phyloP scores from a whole-genome alignment of 2,888 invertebrate species.

The Neoascia interrupta region DNA sequence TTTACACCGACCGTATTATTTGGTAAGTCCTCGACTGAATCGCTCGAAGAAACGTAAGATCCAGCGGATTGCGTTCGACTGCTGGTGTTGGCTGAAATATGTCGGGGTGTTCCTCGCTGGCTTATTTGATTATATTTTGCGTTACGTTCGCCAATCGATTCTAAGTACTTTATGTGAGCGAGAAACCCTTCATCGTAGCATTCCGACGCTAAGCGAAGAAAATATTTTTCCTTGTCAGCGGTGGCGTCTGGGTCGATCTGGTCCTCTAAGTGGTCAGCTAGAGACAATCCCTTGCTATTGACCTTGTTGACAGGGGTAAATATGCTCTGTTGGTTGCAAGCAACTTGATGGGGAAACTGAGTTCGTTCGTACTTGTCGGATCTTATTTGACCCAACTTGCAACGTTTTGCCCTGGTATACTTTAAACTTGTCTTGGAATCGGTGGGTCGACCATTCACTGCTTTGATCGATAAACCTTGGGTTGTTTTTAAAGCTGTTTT shows the following conservation, averaged over 20 bases:
- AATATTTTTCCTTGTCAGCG: slow-evolving; percentile 58
- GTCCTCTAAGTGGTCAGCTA: not conserved
- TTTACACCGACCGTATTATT: slow-evolving; percentile 8
- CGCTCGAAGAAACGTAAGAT: slow-evolving; percentile 36
- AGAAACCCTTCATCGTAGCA: slow-evolving; percentile 78
- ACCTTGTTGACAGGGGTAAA: not conserved
- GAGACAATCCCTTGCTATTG: slow-evolving; percentile 10
- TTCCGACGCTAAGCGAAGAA: slow-evolving; percentile 75
- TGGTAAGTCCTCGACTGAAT: slow-evolving; percentile 32
- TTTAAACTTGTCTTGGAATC: not conserved
- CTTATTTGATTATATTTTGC: slow-evolving; percentile 68
- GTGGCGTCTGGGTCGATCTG: slow-evolving; percentile 3
- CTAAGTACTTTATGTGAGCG: slow-evolving; percentile 76
- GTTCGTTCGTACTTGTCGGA: not conserved
- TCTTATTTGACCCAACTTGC: slow-evolving; percentile 30
- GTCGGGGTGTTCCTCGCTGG: slow-evolving; percentile 24
- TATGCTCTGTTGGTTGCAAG: not conserved
- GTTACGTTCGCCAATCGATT: slow-evolving; percentile 77
- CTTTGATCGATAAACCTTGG: not conserved
- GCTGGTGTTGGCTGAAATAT: not conserved
- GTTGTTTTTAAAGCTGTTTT: slow-evolving; percentile 14
- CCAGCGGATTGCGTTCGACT: slow-evolving; percentile 48
- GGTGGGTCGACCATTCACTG: not conserved
- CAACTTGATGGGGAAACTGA: not conserved
- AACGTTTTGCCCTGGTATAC: not conserved